Conservation (phyloP, 2,797 vertebrate genomes). For the Halcyon chelicuti region DNA sequence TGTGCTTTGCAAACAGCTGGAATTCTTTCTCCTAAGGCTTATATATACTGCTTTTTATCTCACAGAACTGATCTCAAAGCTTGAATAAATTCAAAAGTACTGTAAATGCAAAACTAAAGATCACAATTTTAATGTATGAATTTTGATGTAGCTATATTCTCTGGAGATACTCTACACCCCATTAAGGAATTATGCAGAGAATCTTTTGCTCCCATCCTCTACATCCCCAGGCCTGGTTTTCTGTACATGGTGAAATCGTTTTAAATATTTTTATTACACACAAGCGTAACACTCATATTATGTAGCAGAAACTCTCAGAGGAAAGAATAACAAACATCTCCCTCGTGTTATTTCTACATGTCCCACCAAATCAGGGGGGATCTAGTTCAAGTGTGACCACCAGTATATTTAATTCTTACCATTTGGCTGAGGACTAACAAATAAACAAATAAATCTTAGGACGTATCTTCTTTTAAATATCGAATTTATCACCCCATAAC, state of each 20-base stretch:
- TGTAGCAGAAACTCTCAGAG: background rate
- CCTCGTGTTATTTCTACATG: background rate
- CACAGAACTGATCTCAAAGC: background rate
- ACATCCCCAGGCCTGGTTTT: background rate
- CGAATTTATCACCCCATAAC: background rate
- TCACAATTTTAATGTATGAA: background rate
- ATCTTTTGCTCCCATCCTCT: background rate
- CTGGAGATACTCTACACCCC: background rate
- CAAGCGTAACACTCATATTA: fast-evolving
- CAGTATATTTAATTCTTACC: background rate
- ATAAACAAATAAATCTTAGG: background rate
- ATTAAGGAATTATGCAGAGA: background rate
- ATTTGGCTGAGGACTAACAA: background rate
- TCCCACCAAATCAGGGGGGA: background rate
- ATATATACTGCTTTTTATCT: background rate
- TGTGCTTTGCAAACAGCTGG: background rate
- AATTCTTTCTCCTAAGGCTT: background rate
- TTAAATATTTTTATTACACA: background rate
- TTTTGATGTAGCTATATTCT: background rate
- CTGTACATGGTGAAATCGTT: background rate
- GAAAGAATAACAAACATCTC: background rate
- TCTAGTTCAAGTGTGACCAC: background rate
- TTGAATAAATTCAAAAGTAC: background rate
- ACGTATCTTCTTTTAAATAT: background rate
- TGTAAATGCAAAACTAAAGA: background rate